phyloP scores from a whole-genome alignment of 2,888 invertebrate species.

The Cantharis rufa region DNA sequence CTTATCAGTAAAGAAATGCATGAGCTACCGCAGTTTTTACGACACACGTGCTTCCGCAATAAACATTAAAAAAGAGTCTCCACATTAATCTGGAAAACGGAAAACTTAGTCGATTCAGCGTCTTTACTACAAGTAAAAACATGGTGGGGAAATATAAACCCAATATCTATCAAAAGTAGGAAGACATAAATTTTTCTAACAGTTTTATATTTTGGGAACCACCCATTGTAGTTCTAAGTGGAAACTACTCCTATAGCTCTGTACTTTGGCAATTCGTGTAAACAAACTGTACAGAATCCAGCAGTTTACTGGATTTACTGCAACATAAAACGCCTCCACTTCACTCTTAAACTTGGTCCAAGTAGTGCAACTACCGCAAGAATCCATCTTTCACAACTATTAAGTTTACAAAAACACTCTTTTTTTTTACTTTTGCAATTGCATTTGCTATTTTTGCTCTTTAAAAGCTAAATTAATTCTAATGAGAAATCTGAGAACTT shows the following conservation, averaged over 20 bases:
- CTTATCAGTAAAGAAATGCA: constrained; percentile 31
- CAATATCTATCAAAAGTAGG: constrained; percentile 24
- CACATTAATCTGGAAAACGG: constrained; percentile 25
- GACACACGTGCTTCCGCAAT: constrained; percentile 28
- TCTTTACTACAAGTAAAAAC: constrained; percentile 16
- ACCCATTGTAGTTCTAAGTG: constrained; percentile 29
- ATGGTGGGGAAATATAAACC: constrained; percentile 6
- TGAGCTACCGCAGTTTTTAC: constrained; percentile 21
- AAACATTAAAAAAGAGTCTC: constrained; percentile 26
- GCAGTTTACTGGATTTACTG: constrained; percentile 52
- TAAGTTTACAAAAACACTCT: background rate
- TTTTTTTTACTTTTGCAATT: constrained; percentile 6
- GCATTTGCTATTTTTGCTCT: constrained; percentile 2
- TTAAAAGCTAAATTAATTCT: background rate
- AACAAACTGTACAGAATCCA: constrained; percentile 50
- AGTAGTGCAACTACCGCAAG: constrained; percentile 20
- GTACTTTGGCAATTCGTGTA: constrained; percentile 44
- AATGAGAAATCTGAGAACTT: background rate
- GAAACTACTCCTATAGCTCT: constrained; percentile 32
- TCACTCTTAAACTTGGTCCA: constrained; percentile 26
- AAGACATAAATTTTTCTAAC: constrained; percentile 32
- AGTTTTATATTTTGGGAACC: constrained; percentile 30
- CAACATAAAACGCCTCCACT: constrained; percentile 50
- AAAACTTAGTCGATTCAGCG: constrained; percentile 13
- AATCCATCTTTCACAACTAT: background rate